A percentile compares a stretch with the other conserved stretches of the same genome.
phyloP scores from a whole-genome alignment of 2,888 invertebrate species.

The Baccha elongata region DNA sequence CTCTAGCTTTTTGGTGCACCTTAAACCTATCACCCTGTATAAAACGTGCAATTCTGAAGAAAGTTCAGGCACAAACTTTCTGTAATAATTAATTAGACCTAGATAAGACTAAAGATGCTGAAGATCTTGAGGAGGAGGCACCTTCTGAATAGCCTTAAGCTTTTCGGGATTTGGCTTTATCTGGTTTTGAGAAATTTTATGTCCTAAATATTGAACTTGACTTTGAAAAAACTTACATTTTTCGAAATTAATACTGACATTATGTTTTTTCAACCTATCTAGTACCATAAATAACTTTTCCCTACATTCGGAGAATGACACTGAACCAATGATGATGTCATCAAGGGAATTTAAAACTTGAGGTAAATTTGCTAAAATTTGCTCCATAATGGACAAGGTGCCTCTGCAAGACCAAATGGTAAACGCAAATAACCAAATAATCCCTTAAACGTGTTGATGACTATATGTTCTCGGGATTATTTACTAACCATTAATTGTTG shows the following conservation, averaged over 20 bases:
- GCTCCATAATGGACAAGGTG: constrained; percentile 72
- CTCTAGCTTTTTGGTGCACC: too few species aligned
- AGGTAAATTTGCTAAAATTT: constrained; percentile 29
- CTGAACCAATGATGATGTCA: too few species aligned
- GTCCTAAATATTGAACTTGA: constrained; percentile 50
- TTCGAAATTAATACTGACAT: too few species aligned
- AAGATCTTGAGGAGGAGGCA: constrained; percentile 51
- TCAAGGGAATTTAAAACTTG: constrained; percentile 14
- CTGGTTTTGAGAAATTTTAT: constrained; percentile 41
- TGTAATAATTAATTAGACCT: constrained; percentile 57
- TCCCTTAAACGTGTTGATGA: constrained; percentile 77
- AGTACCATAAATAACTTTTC: constrained; percentile 42
- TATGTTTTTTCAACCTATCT: too few species aligned
- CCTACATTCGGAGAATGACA: constrained; percentile 37
- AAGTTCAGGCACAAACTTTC: constrained; percentile 45
- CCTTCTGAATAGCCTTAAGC: constrained; percentile 35
- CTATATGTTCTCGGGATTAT: constrained; percentile 75
- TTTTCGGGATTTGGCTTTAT: constrained; percentile 43
- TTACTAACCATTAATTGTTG: constrained; percentile 76
- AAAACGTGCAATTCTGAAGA: constrained; percentile 34
- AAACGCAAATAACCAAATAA: constrained; percentile 75
- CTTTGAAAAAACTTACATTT: too few species aligned
- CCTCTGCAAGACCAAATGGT: constrained; percentile 76
- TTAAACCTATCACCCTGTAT: too few species aligned
- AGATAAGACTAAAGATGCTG: constrained; percentile 60